These are phyloP conservation scores for Phymatocera aterrima DNA, from an alignment of 2,888 invertebrate species.

Conservation along the genomic window DNA sequence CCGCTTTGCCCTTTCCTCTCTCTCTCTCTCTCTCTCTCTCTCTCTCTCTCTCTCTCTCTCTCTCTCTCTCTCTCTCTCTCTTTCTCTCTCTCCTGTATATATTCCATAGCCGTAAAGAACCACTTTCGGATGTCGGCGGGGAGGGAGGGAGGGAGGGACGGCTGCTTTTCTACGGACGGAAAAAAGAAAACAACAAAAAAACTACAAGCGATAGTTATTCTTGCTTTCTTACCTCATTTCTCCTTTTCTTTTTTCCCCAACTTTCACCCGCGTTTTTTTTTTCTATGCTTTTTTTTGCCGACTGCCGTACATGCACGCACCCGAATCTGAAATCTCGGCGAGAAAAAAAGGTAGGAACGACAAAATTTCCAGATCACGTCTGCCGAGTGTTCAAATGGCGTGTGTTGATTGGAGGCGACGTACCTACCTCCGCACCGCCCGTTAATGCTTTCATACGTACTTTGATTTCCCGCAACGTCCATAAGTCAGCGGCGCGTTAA, in stretches of 20 bases:
- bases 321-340: background rate
- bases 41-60: too few species aligned
- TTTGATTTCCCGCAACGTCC: constrained; percentile 23
- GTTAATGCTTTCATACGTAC: background rate
- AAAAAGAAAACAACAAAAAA: background rate
- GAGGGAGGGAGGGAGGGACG: background rate
- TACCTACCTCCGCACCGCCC: background rate
- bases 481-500: background rate
- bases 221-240: background rate
- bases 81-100: too few species aligned
- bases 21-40: too few species aligned
- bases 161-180: constrained; percentile 9
- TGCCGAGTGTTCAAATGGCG: constrained; percentile 21
- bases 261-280: background rate
- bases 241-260: background rate
- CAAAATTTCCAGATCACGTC: constrained; percentile 32
- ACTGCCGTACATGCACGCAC: background rate
- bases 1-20: background rate
- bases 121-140: constrained; percentile 11
- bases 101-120: constrained; percentile 24
- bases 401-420: constrained; percentile 16
- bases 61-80: too few species aligned
- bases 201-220: constrained; percentile 15
- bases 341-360: constrained; percentile 34
- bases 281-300: background rate